Conservation (phyloP, 2,113 vertebrate genomes). For the Eulacestoma nigropectus region DNA sequence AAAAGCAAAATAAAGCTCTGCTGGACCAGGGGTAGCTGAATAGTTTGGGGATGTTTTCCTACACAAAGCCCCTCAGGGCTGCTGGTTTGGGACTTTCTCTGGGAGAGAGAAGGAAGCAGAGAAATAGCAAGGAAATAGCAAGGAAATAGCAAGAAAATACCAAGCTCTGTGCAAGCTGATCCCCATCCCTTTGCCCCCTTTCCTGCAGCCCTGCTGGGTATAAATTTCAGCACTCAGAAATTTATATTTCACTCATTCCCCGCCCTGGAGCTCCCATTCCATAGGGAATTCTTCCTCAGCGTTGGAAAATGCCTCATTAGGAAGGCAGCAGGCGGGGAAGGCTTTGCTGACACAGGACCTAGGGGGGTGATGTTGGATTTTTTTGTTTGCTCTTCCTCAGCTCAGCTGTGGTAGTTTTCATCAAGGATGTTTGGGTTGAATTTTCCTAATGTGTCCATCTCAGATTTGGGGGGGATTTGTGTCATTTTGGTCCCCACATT, state of each 20-base stretch:
- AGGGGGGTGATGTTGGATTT: background rate
- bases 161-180: background rate
- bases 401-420: background rate
- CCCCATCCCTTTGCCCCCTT: background rate
- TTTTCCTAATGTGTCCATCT: background rate
- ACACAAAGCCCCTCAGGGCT: background rate
- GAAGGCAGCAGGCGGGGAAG: background rate
- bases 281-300: background rate
- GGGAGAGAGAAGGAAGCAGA: background rate
- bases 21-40: background rate
- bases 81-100: background rate
- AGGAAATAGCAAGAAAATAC: no score
- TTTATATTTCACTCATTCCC: no score
- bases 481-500: background rate
- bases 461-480: background rate
- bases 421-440: background rate
- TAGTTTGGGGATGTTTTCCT: background rate
- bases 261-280: background rate
- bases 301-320: constrained; percentile 13
- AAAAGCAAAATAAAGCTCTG: background rate
- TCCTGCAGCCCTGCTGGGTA: no score
- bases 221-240: fast-evolving
- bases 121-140: background rate
- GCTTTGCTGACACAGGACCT: background rate
- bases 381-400: background rate